Base-by-base conservation (phyloP, 2,113 vertebrate species). In the Eira barbara region DNA sequence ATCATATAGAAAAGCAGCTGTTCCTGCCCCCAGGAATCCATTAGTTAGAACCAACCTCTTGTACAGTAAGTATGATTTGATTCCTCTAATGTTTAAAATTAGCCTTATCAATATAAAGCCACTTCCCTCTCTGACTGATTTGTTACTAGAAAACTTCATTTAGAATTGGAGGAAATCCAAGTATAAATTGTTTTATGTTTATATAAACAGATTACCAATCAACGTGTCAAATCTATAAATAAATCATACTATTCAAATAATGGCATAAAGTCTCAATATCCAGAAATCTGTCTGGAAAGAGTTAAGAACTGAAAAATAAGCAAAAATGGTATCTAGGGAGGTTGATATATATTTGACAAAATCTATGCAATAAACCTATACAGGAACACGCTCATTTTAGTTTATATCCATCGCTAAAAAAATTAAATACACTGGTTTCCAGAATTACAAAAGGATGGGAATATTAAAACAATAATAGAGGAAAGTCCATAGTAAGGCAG, bases 81-180 rank as follows among this genome's bases (percentile, higher is more conserved):
- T 34, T 83, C 23, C 12, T 94, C 27, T 83, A 86, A 55, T 76
- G 15, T 96, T 91, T 92, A 82, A 14, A 82, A 59, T 78, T 27
- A 21, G 69, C 45, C 81, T 86, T 65, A 47, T 71, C n/a, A 87
- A 79, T 95, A 20, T 93, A 65, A 95, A 97, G 76, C 73, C 8
- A 92, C 29, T 84, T 80, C 0, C 3, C 1, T 91, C 31, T 79
- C 83, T 83, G 21, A 94, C 9, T 82, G 3, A 57, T 42, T 84
- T 89, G n/a, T 29, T 90, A 74, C 88, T 42, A 81, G 49, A 94
- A 81, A 89, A 71, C 18, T 81, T 13, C 17, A 82, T 21, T 63
- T n/a, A 67, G 9, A 92, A 93, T 17, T 82, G 79, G 25, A 61
- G 42, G 89, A 85, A 85, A 92, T 79, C 29, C 6, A 81, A 88